Evolutionary conservation across 2,113 vertebrate genomes (phyloP), one percentile per base, ranked within the genome.

Genomic region (Gyps fulvus): DNA sequence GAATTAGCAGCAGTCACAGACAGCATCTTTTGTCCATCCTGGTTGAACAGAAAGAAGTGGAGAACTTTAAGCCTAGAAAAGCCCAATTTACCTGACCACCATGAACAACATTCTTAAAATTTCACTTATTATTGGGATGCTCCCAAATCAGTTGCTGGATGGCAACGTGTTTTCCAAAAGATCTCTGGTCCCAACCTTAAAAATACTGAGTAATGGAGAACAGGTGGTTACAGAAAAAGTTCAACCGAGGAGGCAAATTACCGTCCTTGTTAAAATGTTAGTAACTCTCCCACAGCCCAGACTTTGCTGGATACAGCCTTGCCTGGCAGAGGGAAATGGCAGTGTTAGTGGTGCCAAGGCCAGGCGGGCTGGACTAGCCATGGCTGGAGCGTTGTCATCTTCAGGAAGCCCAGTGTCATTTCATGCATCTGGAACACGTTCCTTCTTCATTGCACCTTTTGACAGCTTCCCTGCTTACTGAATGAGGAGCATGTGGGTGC

Each of bases 311-410:
- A 15, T 29, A 16, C 2, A 11, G 27, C 47, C 7, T 43, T 62
- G 23, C 32, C 45, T 61, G 63, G 52, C n/a, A 16, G 40, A n/a
- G 29, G 6, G 32, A 34, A 16, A 21, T 0, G 2, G 52, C 38
- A 34, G n/a, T 4, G 16, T 21, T 22, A 14, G 19, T 36, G 58
- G 31, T 38, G 50, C 34, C 26, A 40, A 38, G 54, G 27, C 65
- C 20, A 5, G 26, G 17, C 12, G 1, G 71, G 38, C 43, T 20
- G 52, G 32, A 15, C 21, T 19, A 38, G 12, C n/a, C 59, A 32
- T 1, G 2, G 31, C 47, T 50, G 47, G 16, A 59, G 43, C 3
- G 0, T 65, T 70, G n/a, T 23, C 62, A 1, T 49, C 54, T 42
- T 63, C 49, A 63, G 42, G 36, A 79, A 88, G 27, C 62, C 59